A percentile compares a stretch with the other conserved stretches of the same genome.
phyloP scores from a whole-genome alignment of 2,797 vertebrate species.

The Gallinago stenura region DNA sequence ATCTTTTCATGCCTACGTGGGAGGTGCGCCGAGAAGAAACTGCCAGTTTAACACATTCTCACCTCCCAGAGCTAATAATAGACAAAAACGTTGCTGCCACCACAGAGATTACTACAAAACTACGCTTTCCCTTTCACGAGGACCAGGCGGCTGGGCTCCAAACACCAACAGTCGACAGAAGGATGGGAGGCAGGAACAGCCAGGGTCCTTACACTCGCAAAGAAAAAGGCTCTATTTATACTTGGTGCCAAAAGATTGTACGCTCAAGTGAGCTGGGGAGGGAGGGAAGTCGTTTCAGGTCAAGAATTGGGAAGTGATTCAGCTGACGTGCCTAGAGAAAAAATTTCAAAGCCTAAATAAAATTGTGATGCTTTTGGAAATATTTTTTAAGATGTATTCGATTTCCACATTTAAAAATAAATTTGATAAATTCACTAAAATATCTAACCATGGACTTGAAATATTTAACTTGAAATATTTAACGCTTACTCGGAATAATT shows the following conservation, averaged over 20 bases:
- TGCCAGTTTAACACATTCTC: background rate
- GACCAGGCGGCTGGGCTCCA: background rate
- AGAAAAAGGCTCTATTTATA: background rate
- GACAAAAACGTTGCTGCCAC: background rate
- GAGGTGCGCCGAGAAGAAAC: slow-evolving; percentile 14
- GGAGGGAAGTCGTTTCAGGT: background rate
- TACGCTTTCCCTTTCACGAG: background rate
- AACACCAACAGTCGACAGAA: background rate
- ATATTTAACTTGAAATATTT: background rate
- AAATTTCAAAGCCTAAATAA: background rate
- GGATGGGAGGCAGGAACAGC: background rate
- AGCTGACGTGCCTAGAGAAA: background rate
- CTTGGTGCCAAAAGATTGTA: background rate
- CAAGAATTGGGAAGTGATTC: background rate
- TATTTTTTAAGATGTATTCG: background rate
- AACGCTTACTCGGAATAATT: background rate
- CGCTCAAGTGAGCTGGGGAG: background rate
- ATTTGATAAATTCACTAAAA: background rate
- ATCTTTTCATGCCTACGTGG: background rate
- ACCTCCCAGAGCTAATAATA: background rate
- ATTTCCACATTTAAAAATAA: background rate
- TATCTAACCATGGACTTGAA: background rate
- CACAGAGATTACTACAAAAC: background rate
- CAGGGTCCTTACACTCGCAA: background rate
- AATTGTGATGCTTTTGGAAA: background rate